Percentiles rank a stretch among this genome's conserved stretches.
These are phyloP conservation scores for Drosophila kuntzei DNA, from an alignment of 2,888 invertebrate genomes.

Conservation along the genomic window DNA sequence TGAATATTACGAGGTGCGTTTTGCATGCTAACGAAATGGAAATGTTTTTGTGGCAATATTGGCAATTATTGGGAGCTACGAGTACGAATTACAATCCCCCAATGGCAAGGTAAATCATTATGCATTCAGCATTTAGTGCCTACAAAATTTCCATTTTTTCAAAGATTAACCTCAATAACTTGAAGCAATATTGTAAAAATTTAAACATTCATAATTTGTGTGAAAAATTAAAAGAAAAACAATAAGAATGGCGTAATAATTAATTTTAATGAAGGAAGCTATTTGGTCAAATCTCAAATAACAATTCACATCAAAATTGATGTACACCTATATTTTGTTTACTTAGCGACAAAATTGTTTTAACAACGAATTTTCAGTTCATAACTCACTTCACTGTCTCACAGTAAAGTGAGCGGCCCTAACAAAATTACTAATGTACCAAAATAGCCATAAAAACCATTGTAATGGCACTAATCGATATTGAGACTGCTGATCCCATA, in stretches of 20 bases:
- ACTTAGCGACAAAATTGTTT: not conserved
- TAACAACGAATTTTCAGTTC: not conserved
- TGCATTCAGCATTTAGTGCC: conserved; percentile 49
- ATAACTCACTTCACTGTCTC: not conserved
- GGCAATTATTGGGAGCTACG: conserved; percentile 39
- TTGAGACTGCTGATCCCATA: not conserved
- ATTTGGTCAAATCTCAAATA: not conserved
- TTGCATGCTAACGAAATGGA: conserved; percentile 61
- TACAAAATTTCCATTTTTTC: conserved; percentile 41
- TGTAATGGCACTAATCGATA: not conserved
- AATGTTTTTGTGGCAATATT: conserved; percentile 41
- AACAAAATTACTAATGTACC: not conserved
- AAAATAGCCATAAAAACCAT: not conserved
- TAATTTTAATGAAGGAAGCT: not conserved
- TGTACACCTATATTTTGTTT: not conserved
- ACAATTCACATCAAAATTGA: not conserved
- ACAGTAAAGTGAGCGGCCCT: not conserved
- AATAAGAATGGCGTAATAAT: not conserved
- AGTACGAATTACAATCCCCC: conserved; percentile 25
- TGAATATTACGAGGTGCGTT: conserved; percentile 43
- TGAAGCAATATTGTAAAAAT: conserved; percentile 6
- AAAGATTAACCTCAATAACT: conserved; percentile 52
- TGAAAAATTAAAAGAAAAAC: conserved; percentile 12
- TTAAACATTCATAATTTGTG: not conserved
- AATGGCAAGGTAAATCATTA: conserved; percentile 54